Conservation (phyloP, 2,797 vertebrate species). For the Sebastes steindachneri region DNA sequence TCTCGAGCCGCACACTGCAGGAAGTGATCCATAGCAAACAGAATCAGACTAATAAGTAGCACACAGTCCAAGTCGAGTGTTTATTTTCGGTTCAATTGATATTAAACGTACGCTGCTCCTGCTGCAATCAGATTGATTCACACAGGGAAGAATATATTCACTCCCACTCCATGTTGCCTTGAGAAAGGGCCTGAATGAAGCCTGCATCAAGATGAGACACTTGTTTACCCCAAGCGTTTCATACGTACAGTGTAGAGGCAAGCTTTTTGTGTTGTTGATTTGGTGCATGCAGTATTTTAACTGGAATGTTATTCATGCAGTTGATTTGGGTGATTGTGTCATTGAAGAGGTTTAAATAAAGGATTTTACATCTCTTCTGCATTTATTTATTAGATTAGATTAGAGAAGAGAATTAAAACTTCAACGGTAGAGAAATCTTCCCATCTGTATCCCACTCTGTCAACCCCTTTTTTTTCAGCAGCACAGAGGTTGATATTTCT, state of each 20-base stretch:
- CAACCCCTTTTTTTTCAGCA: not conserved
- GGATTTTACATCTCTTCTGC: not conserved
- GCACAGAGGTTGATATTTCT: conserved; percentile 7
- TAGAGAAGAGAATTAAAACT: not conserved
- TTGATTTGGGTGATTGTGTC: not conserved
- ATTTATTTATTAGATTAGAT: not conserved
- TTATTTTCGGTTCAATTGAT: conserved; percentile 27
- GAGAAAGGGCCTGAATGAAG: not conserved
- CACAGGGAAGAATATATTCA: not conserved
- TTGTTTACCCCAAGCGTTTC: conserved; percentile 29
- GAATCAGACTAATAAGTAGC: conserved; percentile 9
- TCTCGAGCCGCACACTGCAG: not conserved
- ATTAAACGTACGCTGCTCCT: not conserved
- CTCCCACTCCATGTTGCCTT: not conserved
- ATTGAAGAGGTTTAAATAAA: not conserved
- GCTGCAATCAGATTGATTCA: conserved; percentile 43
- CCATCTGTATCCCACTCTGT: not conserved
- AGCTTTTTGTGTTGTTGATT: not conserved
- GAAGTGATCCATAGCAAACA: not conserved
- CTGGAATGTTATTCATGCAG: not conserved
- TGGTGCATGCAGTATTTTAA: conserved; percentile 5
- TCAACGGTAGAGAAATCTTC: not conserved
- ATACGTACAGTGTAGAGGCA: not conserved
- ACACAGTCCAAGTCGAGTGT: not conserved
- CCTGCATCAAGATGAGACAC: conserved; percentile 21